Evolutionary conservation across 2,888 invertebrate genomes (phyloP).

Genomic region (Synergus gifuensis): DNA sequence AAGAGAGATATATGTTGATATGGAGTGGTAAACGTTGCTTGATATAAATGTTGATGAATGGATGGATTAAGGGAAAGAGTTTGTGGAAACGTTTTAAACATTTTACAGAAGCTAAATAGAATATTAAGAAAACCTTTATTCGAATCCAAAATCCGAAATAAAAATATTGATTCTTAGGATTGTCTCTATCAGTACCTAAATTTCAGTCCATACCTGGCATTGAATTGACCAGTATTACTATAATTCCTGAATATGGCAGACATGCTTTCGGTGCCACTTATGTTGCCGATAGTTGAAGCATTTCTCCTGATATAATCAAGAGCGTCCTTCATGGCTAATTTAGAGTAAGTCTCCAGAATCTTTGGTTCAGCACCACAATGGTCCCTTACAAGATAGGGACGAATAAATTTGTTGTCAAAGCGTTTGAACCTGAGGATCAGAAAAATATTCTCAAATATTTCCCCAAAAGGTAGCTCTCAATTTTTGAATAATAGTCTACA

Average conservation of each 20-base stretch:
- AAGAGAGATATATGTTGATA: neutral
- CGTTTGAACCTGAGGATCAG: slow-evolving; percentile 87
- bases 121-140: neutral
- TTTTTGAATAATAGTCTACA: neutral
- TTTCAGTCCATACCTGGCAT: slow-evolving; percentile 84
- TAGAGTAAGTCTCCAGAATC: slow-evolving; percentile 95
- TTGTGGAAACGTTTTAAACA: neutral
- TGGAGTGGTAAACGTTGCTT: neutral
- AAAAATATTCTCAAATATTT: slow-evolving; percentile 7
- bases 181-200: neutral
- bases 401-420: slow-evolving; percentile 95
- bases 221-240: slow-evolving; percentile 87
- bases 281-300: slow-evolving; percentile 92
- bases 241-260: slow-evolving; percentile 94
- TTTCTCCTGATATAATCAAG: slow-evolving; percentile 94
- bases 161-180: neutral
- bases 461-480: neutral
- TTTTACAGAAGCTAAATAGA: neutral
- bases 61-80: neutral
- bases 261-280: slow-evolving; percentile 93
- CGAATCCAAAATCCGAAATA: neutral
- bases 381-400: slow-evolving; percentile 91
- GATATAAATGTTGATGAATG: neutral
- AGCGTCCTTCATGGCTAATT: slow-evolving; percentile 95
- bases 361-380: slow-evolving; percentile 94